Evolutionary conservation across 1,140 invertebrate genomes (phyloP).

Genomic region (Drosophila elegans): DNA sequence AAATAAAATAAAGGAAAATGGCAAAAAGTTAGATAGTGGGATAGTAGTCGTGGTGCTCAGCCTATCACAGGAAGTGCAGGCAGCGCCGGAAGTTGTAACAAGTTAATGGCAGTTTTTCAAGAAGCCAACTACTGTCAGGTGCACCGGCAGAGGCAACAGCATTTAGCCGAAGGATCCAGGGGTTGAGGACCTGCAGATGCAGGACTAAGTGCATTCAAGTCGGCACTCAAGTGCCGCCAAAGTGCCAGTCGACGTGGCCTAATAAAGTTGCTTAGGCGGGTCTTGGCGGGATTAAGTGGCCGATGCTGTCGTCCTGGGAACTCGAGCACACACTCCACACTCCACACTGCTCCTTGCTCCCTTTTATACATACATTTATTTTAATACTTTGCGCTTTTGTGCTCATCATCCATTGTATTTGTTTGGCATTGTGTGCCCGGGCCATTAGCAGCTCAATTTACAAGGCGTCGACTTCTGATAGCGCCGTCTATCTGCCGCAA

Average conservation of each 20-base stretch:
- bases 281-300: slow-evolving; percentile 61
- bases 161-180: slow-evolving; percentile 14
- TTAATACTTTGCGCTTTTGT: slow-evolving; percentile 47
- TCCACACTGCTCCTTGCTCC: neutral
- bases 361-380: slow-evolving; percentile 44
- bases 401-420: slow-evolving; percentile 48
- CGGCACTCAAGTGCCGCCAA: slow-evolving; percentile 74
- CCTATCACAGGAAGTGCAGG: slow-evolving; percentile 58
- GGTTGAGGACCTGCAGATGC: slow-evolving; percentile 39
- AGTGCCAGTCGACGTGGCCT: slow-evolving; percentile 80
- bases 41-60: slow-evolving; percentile 13
- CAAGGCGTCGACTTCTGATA: slow-evolving; percentile 47
- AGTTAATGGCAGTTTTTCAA: slow-evolving; percentile 82
- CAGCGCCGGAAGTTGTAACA: slow-evolving; percentile 77
- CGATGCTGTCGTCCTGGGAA: slow-evolving; percentile 35
- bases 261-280: slow-evolving; percentile 73
- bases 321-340: slow-evolving; percentile 1
- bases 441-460: slow-evolving; percentile 81
- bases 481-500: slow-evolving; percentile 46
- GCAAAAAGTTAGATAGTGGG: slow-evolving; percentile 39
- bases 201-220: slow-evolving; percentile 73
- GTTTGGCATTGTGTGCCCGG: slow-evolving; percentile 33
- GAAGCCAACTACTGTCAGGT: slow-evolving; percentile 72
- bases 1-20: slow-evolving; percentile 65
- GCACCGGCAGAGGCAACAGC: slow-evolving; percentile 20